Evolutionary conservation across 1,140 invertebrate genomes (phyloP), one percentile per base, ranked within the genome.

Genomic region (Bombus consobrinus): DNA sequence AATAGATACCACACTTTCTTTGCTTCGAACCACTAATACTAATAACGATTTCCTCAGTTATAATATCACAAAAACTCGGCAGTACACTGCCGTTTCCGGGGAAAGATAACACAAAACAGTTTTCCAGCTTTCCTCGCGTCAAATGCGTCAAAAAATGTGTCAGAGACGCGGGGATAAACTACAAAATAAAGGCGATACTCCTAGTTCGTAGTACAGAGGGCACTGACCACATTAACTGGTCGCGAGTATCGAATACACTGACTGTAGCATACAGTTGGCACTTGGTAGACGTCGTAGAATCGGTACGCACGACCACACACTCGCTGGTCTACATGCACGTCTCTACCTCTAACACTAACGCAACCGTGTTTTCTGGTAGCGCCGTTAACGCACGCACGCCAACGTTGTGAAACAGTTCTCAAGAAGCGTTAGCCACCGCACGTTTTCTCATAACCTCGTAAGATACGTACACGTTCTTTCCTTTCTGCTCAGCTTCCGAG

Each of bases 161-260:
- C 2, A 22, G 32, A 68, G 57, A n/a, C 28, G 9, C 9, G 3
- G 12, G 3, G 6, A 66, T 41, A 43, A 34, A 83, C 37, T 41
- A n/a, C 18, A 39, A 43, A 28, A 71, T 68, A 39, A 80, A 68
- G 13, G 12, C 43, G 64, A n/a, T 69, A 47, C 66, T 85, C 69
- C 39, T 81, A 85, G 64, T 88, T 86, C 57, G 69, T 69, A 86
- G 66, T 69, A 87, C 53, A 83, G 81, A 77, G 90, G 88, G 82
- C 88, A 91, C 90, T 91, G 90, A 88, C 90, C 87, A 91, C 77
- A 73, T 84, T 83, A 74, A 91, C 90, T 85, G 81, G 47, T 85
- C 78, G 85, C 71, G 71, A 88, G 81, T 86, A 72, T 91, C 86
- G 87, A 86, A 88, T 88, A 85, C 75, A 91, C 84, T 89, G 82